Evolutionary conservation across 2,113 vertebrate genomes (phyloP), one percentile per base, ranked within the genome.

Genomic region (Platycercus adscitus): DNA sequence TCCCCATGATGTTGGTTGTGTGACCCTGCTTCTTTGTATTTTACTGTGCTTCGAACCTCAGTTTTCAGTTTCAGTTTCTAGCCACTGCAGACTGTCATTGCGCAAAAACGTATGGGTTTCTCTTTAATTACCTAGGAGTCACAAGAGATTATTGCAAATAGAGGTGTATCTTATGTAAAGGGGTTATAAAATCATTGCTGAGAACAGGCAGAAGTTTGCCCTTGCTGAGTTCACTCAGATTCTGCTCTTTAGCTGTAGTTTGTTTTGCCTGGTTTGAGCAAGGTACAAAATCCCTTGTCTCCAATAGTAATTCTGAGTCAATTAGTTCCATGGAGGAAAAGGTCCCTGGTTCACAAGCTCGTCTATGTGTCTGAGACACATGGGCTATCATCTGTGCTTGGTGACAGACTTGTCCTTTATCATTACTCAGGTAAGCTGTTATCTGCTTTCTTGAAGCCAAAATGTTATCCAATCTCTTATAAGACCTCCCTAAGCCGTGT

Each of bases 1-100:
- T 58, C 28, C 26, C 16, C 1, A 0, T 28, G 58, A 53, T 2
- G 1, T 3, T 63, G 17, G 4, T 18, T 61, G 23, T 9, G 44
- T 41, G 41, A 73, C 77, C 11, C 23, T 71, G 11, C 16, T 41
- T 78, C 64, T 82, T 81, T 79, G 52, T 29, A 9, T 63, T 73
- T 43, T 73, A 26, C 37, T 35, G 4, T 41, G 29, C 81, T 90
- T 88, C 64, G n/a, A 86, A 70, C 55, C 14, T 90, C 47, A 41
- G 4, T 72, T 91, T 89, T 81, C 70, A 39, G 33, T 89, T 90
- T 90, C 61, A 60, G 1, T 60, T 64, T 90, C 33, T 75, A 39
- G 33, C 25, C 6, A 10, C 37, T 63, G 53, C 31, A 44, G 53
- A 23, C 20, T 91, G 7, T 35, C 31, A 8, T 24, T 78, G 71